These are phyloP conservation scores for Mystacides longicornis DNA, from an alignment of 2,888 invertebrate species.

Conservation along the genomic window DNA sequence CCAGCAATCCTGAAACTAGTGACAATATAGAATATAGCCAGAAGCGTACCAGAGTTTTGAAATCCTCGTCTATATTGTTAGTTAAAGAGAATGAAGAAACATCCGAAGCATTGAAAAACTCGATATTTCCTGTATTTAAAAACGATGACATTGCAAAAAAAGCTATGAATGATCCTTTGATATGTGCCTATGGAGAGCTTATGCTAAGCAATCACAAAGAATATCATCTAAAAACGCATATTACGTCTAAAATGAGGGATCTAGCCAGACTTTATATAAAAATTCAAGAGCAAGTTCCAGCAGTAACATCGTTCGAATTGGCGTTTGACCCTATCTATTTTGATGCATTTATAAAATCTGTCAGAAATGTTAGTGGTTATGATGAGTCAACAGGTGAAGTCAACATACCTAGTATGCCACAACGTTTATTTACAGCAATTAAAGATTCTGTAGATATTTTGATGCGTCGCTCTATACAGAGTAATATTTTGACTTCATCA, in stretches of 20 bases:
- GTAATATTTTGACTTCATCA: background rate
- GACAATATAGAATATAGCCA: background rate
- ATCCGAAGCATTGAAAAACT: background rate
- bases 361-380: background rate
- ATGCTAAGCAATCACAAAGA: too few relatives aligned
- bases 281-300: slow-evolving; percentile 6
- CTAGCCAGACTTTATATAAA: background rate
- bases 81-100: slow-evolving; percentile 1
- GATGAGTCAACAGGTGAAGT: slow-evolving; percentile 4
- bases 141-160: slow-evolving; percentile 8
- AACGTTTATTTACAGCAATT: slow-evolving; percentile 3
- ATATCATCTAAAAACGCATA: background rate
- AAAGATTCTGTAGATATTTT: slow-evolving; percentile 10
- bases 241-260: slow-evolving; percentile 11
- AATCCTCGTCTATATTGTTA: slow-evolving; percentile 9
- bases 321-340: slow-evolving; percentile 5
- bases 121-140: slow-evolving; percentile 9
- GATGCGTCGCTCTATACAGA: slow-evolving; percentile 5
- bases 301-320: slow-evolving; percentile 5
- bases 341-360: background rate
- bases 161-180: slow-evolving; percentile 8
- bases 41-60: slow-evolving; percentile 9
- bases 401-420: slow-evolving; percentile 5
- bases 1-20: background rate
- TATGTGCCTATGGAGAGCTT: slow-evolving; percentile 6